Evolutionary conservation across 1,140 invertebrate genomes (phyloP).

Genomic region (Calephelis virginiensis): DNA sequence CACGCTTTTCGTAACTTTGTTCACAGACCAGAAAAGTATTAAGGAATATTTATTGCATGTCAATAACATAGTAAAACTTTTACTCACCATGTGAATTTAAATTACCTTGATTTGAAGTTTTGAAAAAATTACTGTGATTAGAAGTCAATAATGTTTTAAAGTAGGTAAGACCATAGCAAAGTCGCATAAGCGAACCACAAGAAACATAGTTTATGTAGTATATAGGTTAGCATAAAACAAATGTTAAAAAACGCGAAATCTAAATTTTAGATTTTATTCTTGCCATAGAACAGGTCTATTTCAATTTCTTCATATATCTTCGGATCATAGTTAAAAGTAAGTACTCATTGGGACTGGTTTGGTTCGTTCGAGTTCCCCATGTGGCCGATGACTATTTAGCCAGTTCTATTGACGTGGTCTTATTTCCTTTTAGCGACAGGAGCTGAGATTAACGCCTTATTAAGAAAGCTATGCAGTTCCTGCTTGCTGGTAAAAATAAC

Average conservation of each 20-base stretch:
- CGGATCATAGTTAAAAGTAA: conserved; percentile 40
- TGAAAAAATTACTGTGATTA: no score
- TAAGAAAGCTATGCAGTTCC: conserved; percentile 30
- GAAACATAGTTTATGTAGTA: no score
- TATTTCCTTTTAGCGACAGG: conserved; percentile 27
- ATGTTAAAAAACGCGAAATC: neutral
- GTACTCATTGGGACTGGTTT: conserved; percentile 56
- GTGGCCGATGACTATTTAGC: conserved; percentile 48
- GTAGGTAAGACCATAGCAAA: no score
- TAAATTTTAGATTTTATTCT: neutral
- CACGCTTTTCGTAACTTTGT: no score
- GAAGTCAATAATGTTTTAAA: no score
- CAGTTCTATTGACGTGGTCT: conserved; percentile 40
- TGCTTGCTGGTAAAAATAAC: conserved; percentile 30
- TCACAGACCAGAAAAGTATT: no score
- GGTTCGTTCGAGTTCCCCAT: conserved; percentile 42
- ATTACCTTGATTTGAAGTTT: no score
- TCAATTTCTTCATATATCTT: conserved; percentile 26
- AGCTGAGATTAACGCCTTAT: conserved; percentile 26
- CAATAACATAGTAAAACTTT: no score
- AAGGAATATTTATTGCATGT: no score
- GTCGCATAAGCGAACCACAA: no score
- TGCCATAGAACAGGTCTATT: neutral
- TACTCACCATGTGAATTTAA: no score
- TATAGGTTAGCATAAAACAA: no score